phyloP scores from a whole-genome alignment of 2,888 invertebrate genomes.

The Epiblema foenella region DNA sequence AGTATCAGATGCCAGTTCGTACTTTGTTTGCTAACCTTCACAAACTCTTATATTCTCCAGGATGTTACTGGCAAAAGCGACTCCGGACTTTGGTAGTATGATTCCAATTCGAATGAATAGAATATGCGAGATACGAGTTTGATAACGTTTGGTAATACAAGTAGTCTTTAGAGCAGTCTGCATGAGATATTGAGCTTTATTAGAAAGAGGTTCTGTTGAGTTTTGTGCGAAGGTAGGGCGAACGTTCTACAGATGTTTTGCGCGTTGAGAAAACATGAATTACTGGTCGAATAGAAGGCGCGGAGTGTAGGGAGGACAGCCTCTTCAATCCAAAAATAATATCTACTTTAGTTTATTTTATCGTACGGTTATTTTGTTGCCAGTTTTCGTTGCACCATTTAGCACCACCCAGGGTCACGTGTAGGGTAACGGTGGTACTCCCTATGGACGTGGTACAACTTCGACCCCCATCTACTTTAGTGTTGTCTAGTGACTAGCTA shows the following conservation, averaged over 20 bases:
- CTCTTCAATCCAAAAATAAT: neutral
- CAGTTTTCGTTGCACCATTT: no score
- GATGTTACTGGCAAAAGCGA: neutral
- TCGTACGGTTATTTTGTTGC: no score
- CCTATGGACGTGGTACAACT: no score
- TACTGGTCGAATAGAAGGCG: slow-evolving; percentile 61
- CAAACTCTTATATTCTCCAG: neutral
- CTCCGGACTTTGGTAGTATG: neutral
- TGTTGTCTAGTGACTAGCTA: no score
- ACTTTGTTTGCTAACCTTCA: neutral
- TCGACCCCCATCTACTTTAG: no score
- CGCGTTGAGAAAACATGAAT: slow-evolving; percentile 69
- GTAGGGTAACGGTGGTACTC: no score
- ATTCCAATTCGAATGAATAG: neutral
- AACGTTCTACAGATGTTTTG: slow-evolving; percentile 64
- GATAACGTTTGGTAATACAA: neutral
- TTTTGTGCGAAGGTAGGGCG: slow-evolving; percentile 46
- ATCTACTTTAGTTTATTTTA: neutral
- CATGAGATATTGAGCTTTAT: slow-evolving; percentile 37
- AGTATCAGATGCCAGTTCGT: slow-evolving; percentile 29
- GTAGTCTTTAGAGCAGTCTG: neutral
- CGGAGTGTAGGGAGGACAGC: slow-evolving; percentile 31
- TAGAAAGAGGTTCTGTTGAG: neutral
- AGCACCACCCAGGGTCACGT: no score
- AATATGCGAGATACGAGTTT: neutral